Base-by-base conservation (phyloP, 2,888 invertebrate genomes). In the Malthinus seriepunctatus region DNA sequence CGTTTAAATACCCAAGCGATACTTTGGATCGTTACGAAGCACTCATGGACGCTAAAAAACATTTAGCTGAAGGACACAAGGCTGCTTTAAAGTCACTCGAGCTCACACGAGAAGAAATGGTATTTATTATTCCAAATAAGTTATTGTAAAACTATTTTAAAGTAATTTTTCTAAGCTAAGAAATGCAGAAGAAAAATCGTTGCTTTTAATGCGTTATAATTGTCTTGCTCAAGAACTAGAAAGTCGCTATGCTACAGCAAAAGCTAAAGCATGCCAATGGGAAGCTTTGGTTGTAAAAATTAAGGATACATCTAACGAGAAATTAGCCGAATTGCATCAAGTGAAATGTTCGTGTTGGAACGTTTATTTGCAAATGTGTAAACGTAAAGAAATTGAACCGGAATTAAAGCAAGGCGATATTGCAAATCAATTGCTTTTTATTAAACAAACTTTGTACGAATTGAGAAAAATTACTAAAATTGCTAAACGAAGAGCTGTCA, bases 1-100 rank as follows among this genome's bases (percentile, higher is more conserved):
- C 67, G n/a, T n/a, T n/a, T n/a, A 81, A 83, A 64, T 82, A 82
- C 55, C 82, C 86, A 0, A 71, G 81, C 42, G 86, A 86, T 50
- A 83, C 88, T n/a, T 78, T 88, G 45, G 84, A 86, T 69, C 80
- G 86, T 54, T 87, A 86, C 67, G 84, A 87, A 73, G 83, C 86
- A 2, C 74, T 88, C 37, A 79, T 83, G n/a, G 84, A 84, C 2
- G 84, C 86, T 0, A 84, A 84, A 69, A 79, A 73, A 49, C 80
- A 82, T 0, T 73, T 88, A 9, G 81, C 84, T 0, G 82, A 81
- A 8, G 79, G 82, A 2, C 84, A 86, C 66, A 82, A 85, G 66
- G 74, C 80, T 6, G 83, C 83, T 67, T 73, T 87, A 61, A 81
- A 81, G 67, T 78, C 80, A 70, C 66, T 88, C 56, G 86, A 87